Evolutionary conservation across 1,140 invertebrate species (phyloP).

Genomic region (Drosophila lowei): DNA sequence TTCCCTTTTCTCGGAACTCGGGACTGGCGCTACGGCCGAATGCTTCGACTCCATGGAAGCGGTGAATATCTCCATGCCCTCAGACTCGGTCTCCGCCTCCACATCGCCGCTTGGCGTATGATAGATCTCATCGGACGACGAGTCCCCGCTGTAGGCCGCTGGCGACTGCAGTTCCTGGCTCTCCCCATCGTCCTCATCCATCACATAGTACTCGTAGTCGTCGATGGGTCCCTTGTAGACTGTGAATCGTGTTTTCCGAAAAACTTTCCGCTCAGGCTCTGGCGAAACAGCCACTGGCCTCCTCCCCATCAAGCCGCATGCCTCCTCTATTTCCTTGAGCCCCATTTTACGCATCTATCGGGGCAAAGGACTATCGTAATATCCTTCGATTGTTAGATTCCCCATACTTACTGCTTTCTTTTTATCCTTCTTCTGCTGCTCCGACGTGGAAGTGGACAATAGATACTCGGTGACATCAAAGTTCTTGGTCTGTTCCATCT

Average conservation of each 20-base stretch:
- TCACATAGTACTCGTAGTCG: slow-evolving; percentile 15
- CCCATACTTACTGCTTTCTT: slow-evolving; percentile 17
- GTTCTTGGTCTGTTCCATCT: neutral
- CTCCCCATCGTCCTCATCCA: slow-evolving; percentile 2
- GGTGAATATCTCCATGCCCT: slow-evolving; percentile 26
- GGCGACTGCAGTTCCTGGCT: neutral
- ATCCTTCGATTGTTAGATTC: neutral
- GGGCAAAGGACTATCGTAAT: neutral
- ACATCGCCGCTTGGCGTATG: neutral
- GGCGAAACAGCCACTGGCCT: slow-evolving; percentile 6
- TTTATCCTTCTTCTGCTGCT: slow-evolving; percentile 17
- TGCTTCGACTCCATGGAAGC: neutral
- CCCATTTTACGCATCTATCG: slow-evolving; percentile 53
- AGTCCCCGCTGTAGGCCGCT: no score
- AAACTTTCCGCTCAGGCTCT: neutral
- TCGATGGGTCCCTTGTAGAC: neutral
- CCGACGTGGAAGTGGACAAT: slow-evolving; percentile 16
- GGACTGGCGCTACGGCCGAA: neutral
- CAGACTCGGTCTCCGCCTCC: slow-evolving; percentile 2
- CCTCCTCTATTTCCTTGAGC: slow-evolving; percentile 38
- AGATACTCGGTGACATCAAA: slow-evolving; percentile 22
- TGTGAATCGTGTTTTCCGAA: no score
- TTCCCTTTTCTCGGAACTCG: neutral
- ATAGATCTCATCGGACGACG: neutral
- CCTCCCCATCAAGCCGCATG: slow-evolving; percentile 1